Conservation (phyloP, 1,140 invertebrate species). For the Geopemphigus sp. region DNA sequence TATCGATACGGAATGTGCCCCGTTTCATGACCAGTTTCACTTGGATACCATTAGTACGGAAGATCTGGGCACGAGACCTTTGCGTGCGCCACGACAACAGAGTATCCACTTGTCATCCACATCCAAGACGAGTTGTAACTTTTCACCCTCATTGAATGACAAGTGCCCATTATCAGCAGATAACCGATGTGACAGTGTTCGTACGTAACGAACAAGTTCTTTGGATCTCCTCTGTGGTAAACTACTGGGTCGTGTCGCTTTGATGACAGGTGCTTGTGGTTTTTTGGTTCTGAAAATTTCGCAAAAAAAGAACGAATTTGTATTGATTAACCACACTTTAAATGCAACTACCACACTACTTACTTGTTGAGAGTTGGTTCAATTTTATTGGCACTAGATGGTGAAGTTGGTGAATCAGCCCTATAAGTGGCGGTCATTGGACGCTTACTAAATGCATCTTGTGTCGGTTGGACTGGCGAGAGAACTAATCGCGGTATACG, state of each 20-base stretch:
- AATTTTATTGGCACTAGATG: slow-evolving; percentile 51
- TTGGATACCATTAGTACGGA: slow-evolving; percentile 61
- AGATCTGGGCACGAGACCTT: slow-evolving; percentile 72
- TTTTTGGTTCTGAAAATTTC: slow-evolving; percentile 28
- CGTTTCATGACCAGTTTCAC: slow-evolving; percentile 29
- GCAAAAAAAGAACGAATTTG: no score
- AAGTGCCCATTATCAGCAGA: slow-evolving; percentile 74
- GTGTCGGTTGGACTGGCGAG: slow-evolving; percentile 57
- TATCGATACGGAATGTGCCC: slow-evolving; percentile 22
- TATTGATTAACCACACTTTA: no score
- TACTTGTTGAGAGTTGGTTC: slow-evolving; percentile 51
- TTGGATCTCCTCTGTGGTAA: slow-evolving; percentile 52
- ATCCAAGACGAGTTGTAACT: slow-evolving; percentile 70
- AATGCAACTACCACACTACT: slow-evolving; percentile 53
- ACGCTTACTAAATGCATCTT: slow-evolving; percentile 50
- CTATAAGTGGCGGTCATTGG: slow-evolving; percentile 55
- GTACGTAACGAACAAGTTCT: slow-evolving; percentile 64
- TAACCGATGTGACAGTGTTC: slow-evolving; percentile 70
- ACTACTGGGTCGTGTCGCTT: slow-evolving; percentile 53
- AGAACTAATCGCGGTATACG: slow-evolving; percentile 70
- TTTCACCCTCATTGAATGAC: slow-evolving; percentile 75
- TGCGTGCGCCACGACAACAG: slow-evolving; percentile 73
- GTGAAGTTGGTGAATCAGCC: slow-evolving; percentile 55
- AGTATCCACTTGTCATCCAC: slow-evolving; percentile 75
- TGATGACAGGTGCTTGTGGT: slow-evolving; percentile 45